phyloP scores from a whole-genome alignment of 23 tunicate genomes.

The Styela plicata region DNA sequence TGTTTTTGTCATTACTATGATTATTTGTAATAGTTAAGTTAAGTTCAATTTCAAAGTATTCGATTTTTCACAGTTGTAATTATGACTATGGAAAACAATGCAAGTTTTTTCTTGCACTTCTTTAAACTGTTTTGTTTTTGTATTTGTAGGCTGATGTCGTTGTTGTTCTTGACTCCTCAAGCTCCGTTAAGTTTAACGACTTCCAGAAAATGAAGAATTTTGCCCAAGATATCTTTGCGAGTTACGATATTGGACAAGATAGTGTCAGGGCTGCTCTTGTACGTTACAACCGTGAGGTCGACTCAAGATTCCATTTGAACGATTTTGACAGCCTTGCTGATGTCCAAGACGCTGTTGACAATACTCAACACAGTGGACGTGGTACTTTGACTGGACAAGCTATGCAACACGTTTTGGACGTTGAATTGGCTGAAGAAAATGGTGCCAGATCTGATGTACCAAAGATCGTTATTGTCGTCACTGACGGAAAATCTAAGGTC shows the following conservation, averaged over 20 bases:
- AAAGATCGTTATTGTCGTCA: constrained; percentile 68
- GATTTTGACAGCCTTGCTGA: constrained; percentile 32
- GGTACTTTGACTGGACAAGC: constrained; percentile 88
- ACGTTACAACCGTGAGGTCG: constrained; percentile 75
- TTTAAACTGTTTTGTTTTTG: background rate
- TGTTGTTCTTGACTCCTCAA: constrained; percentile 87
- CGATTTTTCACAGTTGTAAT: no score
- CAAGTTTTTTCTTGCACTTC: no score
- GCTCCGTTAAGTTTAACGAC: constrained; percentile 87
- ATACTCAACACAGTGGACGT: constrained; percentile 68
- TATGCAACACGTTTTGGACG: constrained; percentile 55
- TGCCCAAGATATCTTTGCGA: constrained; percentile 36
- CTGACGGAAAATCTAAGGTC: constrained; percentile 81
- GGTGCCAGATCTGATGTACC: constrained; percentile 72
- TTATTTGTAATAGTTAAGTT: no score
- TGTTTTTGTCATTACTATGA: no score
- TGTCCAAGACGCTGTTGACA: constrained; percentile 61
- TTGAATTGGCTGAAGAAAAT: constrained; percentile 30
- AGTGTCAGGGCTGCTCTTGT: constrained; percentile 75
- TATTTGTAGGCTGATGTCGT: constrained; percentile 74
- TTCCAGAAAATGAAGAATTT: constrained; percentile 87
- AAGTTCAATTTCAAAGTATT: no score
- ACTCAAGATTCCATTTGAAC: constrained; percentile 56
- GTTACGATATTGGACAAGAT: constrained; percentile 59
- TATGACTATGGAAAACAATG: no score